These are phyloP conservation scores for Diachrysia chrysitis DNA, from an alignment of 2,888 invertebrate species.

Conservation along the genomic window DNA sequence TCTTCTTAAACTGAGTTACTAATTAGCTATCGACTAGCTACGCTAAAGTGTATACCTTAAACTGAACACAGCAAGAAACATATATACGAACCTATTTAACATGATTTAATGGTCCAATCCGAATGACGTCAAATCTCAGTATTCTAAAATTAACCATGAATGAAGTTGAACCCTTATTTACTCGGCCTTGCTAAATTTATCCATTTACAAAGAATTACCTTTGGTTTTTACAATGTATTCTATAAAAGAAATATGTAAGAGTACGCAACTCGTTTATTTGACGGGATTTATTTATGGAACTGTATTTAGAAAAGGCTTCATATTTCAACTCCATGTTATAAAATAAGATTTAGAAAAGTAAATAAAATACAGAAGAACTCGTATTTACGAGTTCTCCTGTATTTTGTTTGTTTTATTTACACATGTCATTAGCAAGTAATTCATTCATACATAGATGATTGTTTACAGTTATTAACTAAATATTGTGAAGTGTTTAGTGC, in stretches of 20 bases:
- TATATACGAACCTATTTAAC: background rate
- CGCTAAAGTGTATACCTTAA: background rate
- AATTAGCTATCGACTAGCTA: background rate
- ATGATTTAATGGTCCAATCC: conserved; percentile 5
- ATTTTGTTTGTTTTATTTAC: too few species aligned
- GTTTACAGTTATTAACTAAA: background rate
- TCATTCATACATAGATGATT: background rate
- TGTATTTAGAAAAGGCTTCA: background rate
- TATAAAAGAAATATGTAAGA: background rate
- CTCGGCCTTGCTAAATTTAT: conserved; percentile 7
- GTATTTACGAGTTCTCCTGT: background rate
- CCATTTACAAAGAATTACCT: conserved; percentile 1
- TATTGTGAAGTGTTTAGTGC: background rate
- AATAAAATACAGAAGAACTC: background rate
- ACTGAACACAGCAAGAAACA: background rate
- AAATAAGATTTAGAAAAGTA: background rate
- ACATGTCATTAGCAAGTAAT: background rate
- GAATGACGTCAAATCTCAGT: conserved; percentile 5
- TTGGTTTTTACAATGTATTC: background rate
- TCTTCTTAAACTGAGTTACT: background rate
- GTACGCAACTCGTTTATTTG: background rate
- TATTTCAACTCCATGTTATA: background rate
- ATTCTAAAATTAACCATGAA: conserved; percentile 5
- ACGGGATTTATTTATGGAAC: background rate
- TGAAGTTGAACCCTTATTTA: conserved; percentile 9